Base-by-base conservation (phyloP, 2,113 vertebrate genomes). In the Choloepus hoffmanni region DNA sequence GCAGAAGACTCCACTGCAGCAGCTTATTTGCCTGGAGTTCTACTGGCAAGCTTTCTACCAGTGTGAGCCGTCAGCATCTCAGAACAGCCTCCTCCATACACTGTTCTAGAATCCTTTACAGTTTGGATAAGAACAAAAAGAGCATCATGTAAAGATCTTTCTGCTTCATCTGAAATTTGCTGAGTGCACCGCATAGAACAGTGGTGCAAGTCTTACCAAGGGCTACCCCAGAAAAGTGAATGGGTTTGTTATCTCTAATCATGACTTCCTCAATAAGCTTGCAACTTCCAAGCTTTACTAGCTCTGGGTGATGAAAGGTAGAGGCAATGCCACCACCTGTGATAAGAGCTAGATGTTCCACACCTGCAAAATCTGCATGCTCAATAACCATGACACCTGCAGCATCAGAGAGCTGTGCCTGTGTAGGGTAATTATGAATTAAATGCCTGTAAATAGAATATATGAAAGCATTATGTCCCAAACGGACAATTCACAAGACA, bases 381-480 rank as follows among this genome's bases (percentile, higher is more conserved):
- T 99, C 99, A 88, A 99, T 99, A 93, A 99, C 99, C 99, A 99
- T 99, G 89, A 99, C 99, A 0, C 99, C 99, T 12, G 99, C 99
- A 94, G 99, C 98, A 81, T 99, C 99, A 40, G 99, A 99, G 36
- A 99, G 98, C 95, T 99, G 99, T 96, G 99, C 99, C 36, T 36
- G 36, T 36, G 36, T 36, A 4, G 99, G 99, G 23, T 99, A 99
- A 97, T 99, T 99, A 97, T 99, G 99, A 98, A 99, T 99, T 98
- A 99, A 76, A 83, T 99, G 99, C 50, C 99, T 99, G 90, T 5
- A 97, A 97, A 95, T 16, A 91, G 88, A 98, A 95, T 10, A 90
- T 3, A 96, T 2, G 70, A 68, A 58, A 90, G 84, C 8, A 76
- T 2, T 58, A 89, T 74, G n/a, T 26, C 81, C 53, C 81, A 82